These are phyloP conservation scores for Chiloscyllium punctatum DNA, from an alignment of 2,797 vertebrate species.

Conservation along the genomic window DNA sequence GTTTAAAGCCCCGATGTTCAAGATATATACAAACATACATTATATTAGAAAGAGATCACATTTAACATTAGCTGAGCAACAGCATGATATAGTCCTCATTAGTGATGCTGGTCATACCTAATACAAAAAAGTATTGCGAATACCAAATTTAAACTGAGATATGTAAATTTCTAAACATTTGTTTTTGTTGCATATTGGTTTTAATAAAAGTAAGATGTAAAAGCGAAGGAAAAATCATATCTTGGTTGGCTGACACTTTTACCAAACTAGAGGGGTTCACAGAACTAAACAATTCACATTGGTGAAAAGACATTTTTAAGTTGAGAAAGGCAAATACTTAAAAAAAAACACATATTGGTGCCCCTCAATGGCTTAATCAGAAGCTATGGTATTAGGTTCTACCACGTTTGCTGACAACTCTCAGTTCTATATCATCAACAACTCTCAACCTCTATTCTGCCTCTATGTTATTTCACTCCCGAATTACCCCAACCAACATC, in stretches of 20 bases:
- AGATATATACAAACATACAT: not conserved
- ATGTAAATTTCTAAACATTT: not conserved
- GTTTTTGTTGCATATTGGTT: not conserved
- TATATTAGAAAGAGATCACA: not conserved
- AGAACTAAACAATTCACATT: not conserved
- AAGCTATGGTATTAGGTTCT: not conserved
- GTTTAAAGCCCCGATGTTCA: not conserved
- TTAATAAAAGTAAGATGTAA: not conserved
- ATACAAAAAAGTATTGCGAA: not conserved
- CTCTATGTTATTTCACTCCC: too few species aligned
- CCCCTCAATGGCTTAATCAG: not conserved
- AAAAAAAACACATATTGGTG: not conserved
- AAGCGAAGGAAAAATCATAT: not conserved
- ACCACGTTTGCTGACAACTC: too few species aligned
- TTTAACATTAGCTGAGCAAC: not conserved
- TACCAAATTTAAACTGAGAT: not conserved
- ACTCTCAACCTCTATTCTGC: too few species aligned
- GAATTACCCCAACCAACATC: too few species aligned
- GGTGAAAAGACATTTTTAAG: not conserved
- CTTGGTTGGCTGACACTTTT: not conserved
- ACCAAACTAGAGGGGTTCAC: not conserved
- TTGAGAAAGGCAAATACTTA: not conserved
- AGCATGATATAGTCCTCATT: not conserved
- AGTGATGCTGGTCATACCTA: not conserved
- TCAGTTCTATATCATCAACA: too few species aligned